Percentiles rank a stretch among this genome's conserved stretches.
Conservation (phyloP, 1,140 invertebrate species). For the Planococcus citri region DNA sequence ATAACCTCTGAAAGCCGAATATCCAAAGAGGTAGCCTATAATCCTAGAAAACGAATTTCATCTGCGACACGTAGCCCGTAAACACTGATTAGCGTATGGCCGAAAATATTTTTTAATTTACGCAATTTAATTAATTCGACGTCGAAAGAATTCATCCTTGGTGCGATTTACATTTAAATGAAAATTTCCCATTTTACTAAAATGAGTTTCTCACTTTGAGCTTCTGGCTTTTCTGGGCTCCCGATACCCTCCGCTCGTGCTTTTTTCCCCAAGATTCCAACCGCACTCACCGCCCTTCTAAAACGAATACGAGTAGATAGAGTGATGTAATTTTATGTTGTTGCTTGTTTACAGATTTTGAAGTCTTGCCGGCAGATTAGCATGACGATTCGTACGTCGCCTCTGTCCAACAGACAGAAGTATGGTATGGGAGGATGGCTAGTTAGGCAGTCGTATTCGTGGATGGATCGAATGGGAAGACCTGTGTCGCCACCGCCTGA, state of each 20-base stretch:
- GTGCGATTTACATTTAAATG: neutral
- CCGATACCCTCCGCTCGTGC: no score
- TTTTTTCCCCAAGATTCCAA: no score
- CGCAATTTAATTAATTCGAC: neutral
- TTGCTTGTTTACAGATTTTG: slow-evolving; percentile 53
- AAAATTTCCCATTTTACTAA: neutral
- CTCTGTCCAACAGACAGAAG: slow-evolving; percentile 32
- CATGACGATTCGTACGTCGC: slow-evolving; percentile 64
- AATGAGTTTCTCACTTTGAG: neutral
- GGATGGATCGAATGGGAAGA: slow-evolving; percentile 79
- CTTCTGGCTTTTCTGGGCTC: no score
- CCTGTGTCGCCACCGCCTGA: slow-evolving; percentile 71
- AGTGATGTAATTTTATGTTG: neutral
- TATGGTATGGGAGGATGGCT: slow-evolving; percentile 37
- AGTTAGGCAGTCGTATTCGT: slow-evolving; percentile 70
- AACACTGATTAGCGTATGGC: neutral
- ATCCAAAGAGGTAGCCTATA: no score
- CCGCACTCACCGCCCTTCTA: no score
- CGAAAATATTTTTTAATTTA: slow-evolving; percentile 9
- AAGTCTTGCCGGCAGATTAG: slow-evolving; percentile 72
- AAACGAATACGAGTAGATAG: no score
- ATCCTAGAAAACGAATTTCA: no score
- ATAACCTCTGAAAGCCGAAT: no score
- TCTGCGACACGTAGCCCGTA: no score
- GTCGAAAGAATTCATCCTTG: no score